Evolutionary conservation across 2,888 invertebrate species (phyloP), one percentile per base, ranked within the genome.

Genomic region (Dilophus febrilis): DNA sequence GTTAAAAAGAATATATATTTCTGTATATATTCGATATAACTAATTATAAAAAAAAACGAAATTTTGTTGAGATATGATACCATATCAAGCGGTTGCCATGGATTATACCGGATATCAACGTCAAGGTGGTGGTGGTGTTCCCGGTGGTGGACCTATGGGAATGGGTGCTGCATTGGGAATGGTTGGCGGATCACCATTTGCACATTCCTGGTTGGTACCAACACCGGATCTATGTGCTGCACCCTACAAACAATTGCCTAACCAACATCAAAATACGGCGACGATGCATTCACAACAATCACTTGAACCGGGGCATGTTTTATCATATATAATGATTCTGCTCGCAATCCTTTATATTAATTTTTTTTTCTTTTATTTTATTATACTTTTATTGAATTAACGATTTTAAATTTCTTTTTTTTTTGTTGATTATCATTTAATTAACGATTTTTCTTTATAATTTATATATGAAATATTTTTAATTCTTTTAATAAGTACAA

Each of bases 181-280:
- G 57, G 51, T 52, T 44, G 57, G 53, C 39, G 54, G 54, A 38
- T 71, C 53, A 61, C 77, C 87, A 58, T 88, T 87, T 74, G 82
- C 85, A 63, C 87, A 88, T 75, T 87, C 87, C 71, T 88, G 88
- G 88, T 84, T 87, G 77, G 85, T 86, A 71, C 76, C 75, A 68
- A 80, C 82, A 71, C 83, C 84, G 79, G 85, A 86, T 73, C 77
- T 86, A 71, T 85, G 85, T 77, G 77, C 71, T 64, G 78, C 83
- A 74, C 82, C 84, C 70, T 77, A 75, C 69, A 77, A 77, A 68
- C 77, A 77, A 72, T 70, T 61, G 60, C 55, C 61, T 41, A 58
- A 58, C 45, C 63, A 62, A 46, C 57, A 56, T 46, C 61, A 59
- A 46, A 54, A 53, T 46, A 50, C 54, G 40, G 54, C 55, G 40